Base-by-base conservation (phyloP, 1,140 invertebrate species). In the Cheumatopsyche charites region DNA sequence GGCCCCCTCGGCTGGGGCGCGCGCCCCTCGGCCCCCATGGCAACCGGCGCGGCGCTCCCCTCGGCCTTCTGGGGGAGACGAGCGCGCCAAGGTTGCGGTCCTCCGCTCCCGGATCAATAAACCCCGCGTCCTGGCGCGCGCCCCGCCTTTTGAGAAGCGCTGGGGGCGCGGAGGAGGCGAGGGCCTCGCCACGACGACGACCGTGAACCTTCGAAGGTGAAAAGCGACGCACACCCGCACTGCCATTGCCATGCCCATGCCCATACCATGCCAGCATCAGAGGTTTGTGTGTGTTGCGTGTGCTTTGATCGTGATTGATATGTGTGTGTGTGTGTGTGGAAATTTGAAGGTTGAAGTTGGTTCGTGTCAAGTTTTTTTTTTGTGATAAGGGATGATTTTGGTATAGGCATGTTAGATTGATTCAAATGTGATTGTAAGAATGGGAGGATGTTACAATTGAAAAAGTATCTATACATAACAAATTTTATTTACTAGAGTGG, bases 61-160 rank as follows among this genome's bases (percentile, higher is more conserved):
- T 26, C 71, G 67, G 71, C 21, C 65, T 72, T 29, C 52, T 17
- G 52, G 19, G 43, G 9, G 63, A 45, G 62, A 29, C 9, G 47
- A 55, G 71, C 66, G 41, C 52, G 55, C 71, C 71, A 66, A 58
- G 71, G 29, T 65, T 71, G 61, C 61, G 58, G 61, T 36, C 29
- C 61, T 49, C 29, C 61, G 13, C 15, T 52, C 47, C 47, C 55
- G 71, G 71, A 67, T 72, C 62, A 67, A 72, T 72, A 66, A 58
- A 72, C 63, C 49, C 71, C 55, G 29, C 43, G 23, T 15, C 69
- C 58, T 29, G 36, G 36, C 62, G 21, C 29, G 58, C 62, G 23
- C 62, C 62, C 29, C 62, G 17, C 11, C 43, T 47, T 47, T 47
- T 47, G 43, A 47, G 15, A 47, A 47, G 43, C 43, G 43, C 43